Evolutionary conservation across 2,888 invertebrate genomes (phyloP).

Genomic region (Nasonovia ribisnigri): DNA sequence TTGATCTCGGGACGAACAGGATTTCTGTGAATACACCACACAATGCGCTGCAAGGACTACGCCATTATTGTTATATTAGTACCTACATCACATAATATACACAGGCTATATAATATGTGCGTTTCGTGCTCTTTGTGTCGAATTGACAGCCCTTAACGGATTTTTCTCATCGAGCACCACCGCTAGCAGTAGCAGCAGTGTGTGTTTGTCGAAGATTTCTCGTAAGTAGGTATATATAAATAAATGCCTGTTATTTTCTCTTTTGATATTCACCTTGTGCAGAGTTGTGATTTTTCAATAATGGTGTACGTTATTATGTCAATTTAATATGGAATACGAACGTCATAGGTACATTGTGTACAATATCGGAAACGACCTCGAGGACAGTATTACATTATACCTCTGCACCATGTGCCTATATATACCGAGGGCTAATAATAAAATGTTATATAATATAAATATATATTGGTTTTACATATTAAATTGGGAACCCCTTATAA

Average conservation of each 20-base stretch:
- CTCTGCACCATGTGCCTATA: neutral
- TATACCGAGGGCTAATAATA: neutral
- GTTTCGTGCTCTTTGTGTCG: neutral
- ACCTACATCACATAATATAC: neutral
- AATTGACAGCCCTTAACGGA: neutral
- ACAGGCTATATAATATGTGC: neutral
- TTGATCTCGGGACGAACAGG: neutral
- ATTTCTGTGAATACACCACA: neutral
- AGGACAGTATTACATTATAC: neutral
- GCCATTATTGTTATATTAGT: neutral
- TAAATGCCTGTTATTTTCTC: neutral
- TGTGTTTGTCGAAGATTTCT: neutral
- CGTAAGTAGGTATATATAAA: neutral
- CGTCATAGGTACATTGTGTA: neutral
- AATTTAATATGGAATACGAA: neutral
- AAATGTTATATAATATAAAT: neutral
- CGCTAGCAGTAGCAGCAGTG: neutral
- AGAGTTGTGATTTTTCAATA: neutral
- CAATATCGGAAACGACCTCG: neutral
- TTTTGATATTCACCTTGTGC: neutral
- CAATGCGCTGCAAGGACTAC: neutral
- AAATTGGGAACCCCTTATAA: conserved; percentile 15
- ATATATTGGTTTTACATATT: conserved; percentile 4
- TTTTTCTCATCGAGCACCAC: neutral
- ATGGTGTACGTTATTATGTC: neutral